Base-by-base conservation (phyloP, 1,140 invertebrate genomes). In the Drosophila bifasciata region DNA sequence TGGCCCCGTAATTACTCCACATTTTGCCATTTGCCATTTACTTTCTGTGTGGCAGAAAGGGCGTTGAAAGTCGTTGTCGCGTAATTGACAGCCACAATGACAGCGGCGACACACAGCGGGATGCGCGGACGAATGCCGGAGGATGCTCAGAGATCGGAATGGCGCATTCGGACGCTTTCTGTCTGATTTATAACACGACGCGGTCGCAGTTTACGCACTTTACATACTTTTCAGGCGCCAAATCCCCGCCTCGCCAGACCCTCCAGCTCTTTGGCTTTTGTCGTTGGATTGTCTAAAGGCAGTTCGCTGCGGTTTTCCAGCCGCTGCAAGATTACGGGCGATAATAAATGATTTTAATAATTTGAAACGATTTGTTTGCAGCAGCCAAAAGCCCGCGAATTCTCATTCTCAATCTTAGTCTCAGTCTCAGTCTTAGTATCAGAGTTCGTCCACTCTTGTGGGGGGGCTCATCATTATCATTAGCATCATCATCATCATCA, bases 271-370 rank as follows among this genome's bases (percentile, higher is more conserved):
- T 51, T 51, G 19, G 51, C 28, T 70, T 60, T 72, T 75, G 63
- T 57, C 68, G 11, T 3, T 36, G 59, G 77, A 60, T 71, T 75
- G n/a, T n/a, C 50, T 60, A 1, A 43, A 62, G 63, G 55, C 76
- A 41, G 66, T 80, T 36, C 76, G 59, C 57, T 85, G 76, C 60
- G 80, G 67, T 75, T 73, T 77, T 58, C 59, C 60, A 67, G 77
- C 74, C 58, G 60, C 50, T 46, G 48, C 56, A 59, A 89, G 83
- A 88, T 88, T 88, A 88, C 66, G 75, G 32, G 57, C 64, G 56
- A 67, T 88, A 83, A 88, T 88, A 88, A 88, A 88, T 88, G 83
- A 88, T 88, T 88, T 88, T 88, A 64, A 88, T 88, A 88, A 88
- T 88, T 88, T 79, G 83, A 83, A 88, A 76, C 83, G 84, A 88